These are phyloP conservation scores for Syngnathus typhle DNA, from an alignment of 2,113 vertebrate genomes.

Conservation along the genomic window DNA sequence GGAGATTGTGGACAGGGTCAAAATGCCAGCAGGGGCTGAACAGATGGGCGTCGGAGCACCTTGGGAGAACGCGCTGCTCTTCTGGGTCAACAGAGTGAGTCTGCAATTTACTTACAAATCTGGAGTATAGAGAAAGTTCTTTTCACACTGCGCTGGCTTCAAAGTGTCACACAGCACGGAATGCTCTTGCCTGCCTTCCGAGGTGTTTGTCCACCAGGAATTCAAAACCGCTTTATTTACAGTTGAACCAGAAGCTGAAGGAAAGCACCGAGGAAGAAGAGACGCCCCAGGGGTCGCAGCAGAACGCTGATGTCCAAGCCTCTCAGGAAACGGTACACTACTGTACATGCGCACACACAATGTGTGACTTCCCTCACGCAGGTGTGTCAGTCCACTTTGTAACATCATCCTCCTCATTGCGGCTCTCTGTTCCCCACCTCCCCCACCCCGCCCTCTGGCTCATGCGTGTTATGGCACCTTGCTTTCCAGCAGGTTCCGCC, in stretches of 20 bases:
- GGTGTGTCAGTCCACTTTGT: background rate
- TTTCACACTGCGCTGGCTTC: no score
- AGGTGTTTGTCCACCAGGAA: no score
- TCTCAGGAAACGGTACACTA: slow-evolving; percentile 70
- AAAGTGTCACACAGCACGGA: no score
- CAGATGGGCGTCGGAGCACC: slow-evolving; percentile 62
- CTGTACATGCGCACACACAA: slow-evolving; percentile 9
- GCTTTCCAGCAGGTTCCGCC: slow-evolving; percentile 60
- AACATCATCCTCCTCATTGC: slow-evolving; percentile 29
- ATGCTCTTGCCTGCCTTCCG: no score
- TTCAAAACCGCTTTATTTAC: background rate
- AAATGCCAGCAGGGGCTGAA: slow-evolving; percentile 65
- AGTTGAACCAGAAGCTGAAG: slow-evolving; percentile 79
- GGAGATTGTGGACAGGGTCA: slow-evolving; percentile 70
- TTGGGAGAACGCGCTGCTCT: slow-evolving; percentile 81
- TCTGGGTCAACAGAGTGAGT: slow-evolving; percentile 86
- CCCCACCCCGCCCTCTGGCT: background rate
- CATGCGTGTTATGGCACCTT: slow-evolving; percentile 19
- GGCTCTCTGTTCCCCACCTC: slow-evolving; percentile 17
- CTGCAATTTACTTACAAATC: no score
- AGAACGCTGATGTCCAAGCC: slow-evolving; percentile 67
- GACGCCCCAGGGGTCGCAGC: slow-evolving; percentile 50
- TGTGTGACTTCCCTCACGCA: background rate
- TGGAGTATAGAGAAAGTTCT: no score
- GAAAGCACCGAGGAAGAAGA: slow-evolving; percentile 76